phyloP scores from a whole-genome alignment of 1,140 invertebrate genomes.

The Coboldia fuscipes region DNA sequence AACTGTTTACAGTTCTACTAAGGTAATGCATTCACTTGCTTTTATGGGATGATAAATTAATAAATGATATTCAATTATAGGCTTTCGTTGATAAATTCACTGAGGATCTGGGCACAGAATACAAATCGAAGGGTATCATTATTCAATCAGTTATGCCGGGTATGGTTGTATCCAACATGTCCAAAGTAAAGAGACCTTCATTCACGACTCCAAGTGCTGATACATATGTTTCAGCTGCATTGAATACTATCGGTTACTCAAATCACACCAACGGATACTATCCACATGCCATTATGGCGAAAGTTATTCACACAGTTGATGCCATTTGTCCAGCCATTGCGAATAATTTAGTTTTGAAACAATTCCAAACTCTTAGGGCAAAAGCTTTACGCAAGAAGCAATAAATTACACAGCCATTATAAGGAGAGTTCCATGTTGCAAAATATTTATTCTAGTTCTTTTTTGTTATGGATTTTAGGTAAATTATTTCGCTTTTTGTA shows the following conservation, averaged over 20 bases:
- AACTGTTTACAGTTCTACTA: conserved; percentile 72
- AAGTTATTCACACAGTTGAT: not conserved
- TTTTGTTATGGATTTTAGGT: no score
- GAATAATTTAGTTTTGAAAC: not conserved
- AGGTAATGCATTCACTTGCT: conserved; percentile 40
- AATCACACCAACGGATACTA: not conserved
- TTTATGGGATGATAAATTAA: no score
- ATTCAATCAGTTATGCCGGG: conserved; percentile 72
- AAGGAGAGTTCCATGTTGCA: no score
- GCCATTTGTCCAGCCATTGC: not conserved
- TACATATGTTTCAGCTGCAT: conserved; percentile 51
- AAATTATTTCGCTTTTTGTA: no score
- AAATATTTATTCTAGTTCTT: no score
- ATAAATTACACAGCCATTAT: no score
- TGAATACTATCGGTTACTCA: conserved; percentile 47
- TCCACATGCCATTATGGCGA: not conserved
- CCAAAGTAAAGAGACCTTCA: conserved; percentile 56
- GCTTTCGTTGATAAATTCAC: conserved; percentile 74
- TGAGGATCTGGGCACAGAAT: conserved; percentile 58
- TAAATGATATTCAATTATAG: no score
- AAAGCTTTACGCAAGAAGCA: no score
- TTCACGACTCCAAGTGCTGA: conserved; percentile 59
- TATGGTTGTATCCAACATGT: conserved; percentile 86
- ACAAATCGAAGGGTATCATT: conserved; percentile 49
- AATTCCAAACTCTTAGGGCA: not conserved